Evolutionary conservation across 2,888 invertebrate genomes (phyloP).

Genomic region (Alloplasta piceator): DNA sequence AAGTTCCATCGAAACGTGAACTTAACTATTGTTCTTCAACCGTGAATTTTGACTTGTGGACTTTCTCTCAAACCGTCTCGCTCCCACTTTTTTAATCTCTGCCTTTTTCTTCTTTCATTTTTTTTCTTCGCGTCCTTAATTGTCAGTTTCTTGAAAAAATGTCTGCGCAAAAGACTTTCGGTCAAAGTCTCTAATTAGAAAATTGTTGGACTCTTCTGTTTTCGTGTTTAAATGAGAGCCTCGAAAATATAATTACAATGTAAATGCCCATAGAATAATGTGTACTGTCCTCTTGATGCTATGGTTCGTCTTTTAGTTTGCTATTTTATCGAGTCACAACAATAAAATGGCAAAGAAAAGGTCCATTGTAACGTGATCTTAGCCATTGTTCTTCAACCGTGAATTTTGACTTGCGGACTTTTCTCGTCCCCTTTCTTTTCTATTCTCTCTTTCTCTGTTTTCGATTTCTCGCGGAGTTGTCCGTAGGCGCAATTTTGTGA

Average conservation of each 20-base stretch:
- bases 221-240: no score
- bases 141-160: no score
- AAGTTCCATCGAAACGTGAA: slow-evolving; percentile 41
- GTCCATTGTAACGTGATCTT: slow-evolving; percentile 44
- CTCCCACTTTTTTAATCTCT: not conserved
- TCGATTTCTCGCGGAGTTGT: slow-evolving; percentile 11
- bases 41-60: slow-evolving; percentile 62
- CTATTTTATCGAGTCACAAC: slow-evolving; percentile 24
- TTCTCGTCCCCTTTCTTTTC: not conserved
- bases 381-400: slow-evolving; percentile 32
- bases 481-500: not conserved
- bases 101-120: slow-evolving; percentile 26
- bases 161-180: not conserved
- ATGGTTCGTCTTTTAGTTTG: not conserved
- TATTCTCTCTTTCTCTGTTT: slow-evolving; percentile 9
- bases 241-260: no score
- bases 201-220: no score
- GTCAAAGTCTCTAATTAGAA: no score
- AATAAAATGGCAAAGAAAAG: slow-evolving; percentile 15
- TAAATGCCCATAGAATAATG: no score
- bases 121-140: no score
- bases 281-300: not conserved
- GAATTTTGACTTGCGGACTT: slow-evolving; percentile 60
- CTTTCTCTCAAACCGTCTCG: no score
- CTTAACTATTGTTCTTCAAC: slow-evolving; percentile 25